Evolutionary conservation across 2,113 vertebrate species (phyloP).

Genomic region (Acrocephalus kingi): DNA sequence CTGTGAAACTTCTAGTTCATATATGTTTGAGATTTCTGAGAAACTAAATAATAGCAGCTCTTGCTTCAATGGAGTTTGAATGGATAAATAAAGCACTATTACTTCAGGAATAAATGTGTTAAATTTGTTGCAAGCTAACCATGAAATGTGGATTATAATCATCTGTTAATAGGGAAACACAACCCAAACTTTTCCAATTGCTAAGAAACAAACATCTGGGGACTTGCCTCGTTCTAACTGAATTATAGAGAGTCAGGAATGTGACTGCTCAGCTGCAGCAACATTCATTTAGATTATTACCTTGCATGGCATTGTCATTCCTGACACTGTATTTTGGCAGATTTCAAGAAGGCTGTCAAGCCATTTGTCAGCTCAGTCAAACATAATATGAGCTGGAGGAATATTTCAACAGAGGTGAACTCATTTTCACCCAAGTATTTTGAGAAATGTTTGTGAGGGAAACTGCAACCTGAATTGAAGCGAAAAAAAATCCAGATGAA

Average conservation of each 20-base stretch:
- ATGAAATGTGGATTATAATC: neutral
- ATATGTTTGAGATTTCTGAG: neutral
- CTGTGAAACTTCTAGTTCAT: neutral
- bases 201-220: neutral
- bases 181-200: neutral
- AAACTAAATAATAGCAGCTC: neutral
- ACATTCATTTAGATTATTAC: constrained; percentile 19
- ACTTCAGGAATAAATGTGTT: neutral
- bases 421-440: neutral
- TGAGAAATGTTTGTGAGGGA: neutral
- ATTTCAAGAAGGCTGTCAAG: constrained; percentile 40
- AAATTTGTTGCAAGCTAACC: neutral
- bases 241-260: neutral
- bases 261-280: neutral
- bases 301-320: constrained; percentile 4
- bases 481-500: neutral
- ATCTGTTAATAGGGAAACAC: neutral
- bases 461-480: neutral
- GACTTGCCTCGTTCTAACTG: neutral
- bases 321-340: constrained; percentile 52
- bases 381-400: constrained; percentile 10
- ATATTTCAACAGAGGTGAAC: constrained; percentile 23
- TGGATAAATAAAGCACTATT: neutral
- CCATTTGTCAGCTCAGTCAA: constrained; percentile 55
- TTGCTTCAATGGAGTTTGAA: neutral